These are phyloP conservation scores for Matsumyia berberina DNA, from an alignment of 2,888 invertebrate genomes.

Conservation along the genomic window DNA sequence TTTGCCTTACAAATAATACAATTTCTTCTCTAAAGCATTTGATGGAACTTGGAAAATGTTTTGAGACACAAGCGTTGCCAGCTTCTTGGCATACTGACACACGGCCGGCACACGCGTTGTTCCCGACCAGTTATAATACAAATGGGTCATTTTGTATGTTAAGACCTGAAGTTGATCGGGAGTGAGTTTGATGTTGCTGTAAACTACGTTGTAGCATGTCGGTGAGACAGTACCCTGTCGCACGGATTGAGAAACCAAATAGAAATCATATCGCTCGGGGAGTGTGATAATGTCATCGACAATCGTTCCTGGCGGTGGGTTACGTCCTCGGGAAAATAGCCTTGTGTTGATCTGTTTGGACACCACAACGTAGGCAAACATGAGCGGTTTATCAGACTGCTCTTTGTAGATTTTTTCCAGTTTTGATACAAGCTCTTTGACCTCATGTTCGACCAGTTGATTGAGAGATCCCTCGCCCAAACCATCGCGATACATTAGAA, in stretches of 20 bases:
- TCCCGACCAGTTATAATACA: slow-evolving; percentile 97
- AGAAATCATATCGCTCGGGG: slow-evolving; percentile 95
- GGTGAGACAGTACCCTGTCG: slow-evolving; percentile 96
- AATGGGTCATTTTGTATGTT: slow-evolving; percentile 94
- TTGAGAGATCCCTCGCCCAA: slow-evolving; percentile 96
- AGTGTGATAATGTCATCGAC: slow-evolving; percentile 94
- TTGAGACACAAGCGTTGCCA: slow-evolving; percentile 94
- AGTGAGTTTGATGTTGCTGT: slow-evolving; percentile 88
- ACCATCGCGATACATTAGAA: slow-evolving; percentile 95
- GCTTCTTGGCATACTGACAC: slow-evolving; percentile 97
- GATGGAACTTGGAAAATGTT: slow-evolving; percentile 90
- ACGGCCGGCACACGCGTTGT: slow-evolving; percentile 95
- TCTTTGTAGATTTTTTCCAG: slow-evolving; percentile 86
- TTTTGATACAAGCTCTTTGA: slow-evolving; percentile 86
- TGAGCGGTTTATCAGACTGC: slow-evolving; percentile 82
- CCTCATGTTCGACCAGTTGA: slow-evolving; percentile 91
- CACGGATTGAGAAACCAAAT: slow-evolving; percentile 93
- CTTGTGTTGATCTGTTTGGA: slow-evolving; percentile 94
- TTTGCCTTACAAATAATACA: slow-evolving; percentile 88
- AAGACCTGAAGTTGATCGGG: slow-evolving; percentile 93
- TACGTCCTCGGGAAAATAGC: slow-evolving; percentile 86
- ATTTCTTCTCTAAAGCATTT: slow-evolving; percentile 86
- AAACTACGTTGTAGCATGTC: slow-evolving; percentile 94
- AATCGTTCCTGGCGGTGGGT: slow-evolving; percentile 94
- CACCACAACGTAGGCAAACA: slow-evolving; percentile 92